These are phyloP conservation scores for Pyxicephalus adspersus DNA, from an alignment of 2,113 vertebrate genomes.

Conservation along the genomic window DNA sequence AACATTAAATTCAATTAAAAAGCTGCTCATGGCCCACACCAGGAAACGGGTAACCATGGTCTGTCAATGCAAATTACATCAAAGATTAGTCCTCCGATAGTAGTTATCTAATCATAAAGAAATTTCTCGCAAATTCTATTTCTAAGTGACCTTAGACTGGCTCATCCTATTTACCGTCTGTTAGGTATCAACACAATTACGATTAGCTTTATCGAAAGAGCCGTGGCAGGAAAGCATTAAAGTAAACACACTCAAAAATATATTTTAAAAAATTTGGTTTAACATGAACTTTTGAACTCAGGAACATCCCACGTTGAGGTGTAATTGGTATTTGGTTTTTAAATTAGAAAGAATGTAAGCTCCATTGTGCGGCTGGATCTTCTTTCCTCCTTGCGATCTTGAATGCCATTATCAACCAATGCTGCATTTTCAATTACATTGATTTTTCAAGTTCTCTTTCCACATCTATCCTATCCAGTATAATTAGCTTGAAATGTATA, in stretches of 20 bases:
- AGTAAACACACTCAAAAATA: no score
- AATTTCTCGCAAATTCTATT: slow-evolving; percentile 6
- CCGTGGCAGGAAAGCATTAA: not conserved
- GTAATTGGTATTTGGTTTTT: slow-evolving; percentile 20
- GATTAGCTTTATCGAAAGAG: slow-evolving; percentile 20
- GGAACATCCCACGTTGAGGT: slow-evolving; percentile 4
- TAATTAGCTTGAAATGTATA: slow-evolving; percentile 53
- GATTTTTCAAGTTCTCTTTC: slow-evolving; percentile 41
- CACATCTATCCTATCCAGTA: slow-evolving; percentile 43
- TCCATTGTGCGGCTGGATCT: not conserved
- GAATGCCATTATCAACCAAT: not conserved
- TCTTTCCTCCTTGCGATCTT: not conserved
- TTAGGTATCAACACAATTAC: slow-evolving; percentile 41
- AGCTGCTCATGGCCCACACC: not conserved
- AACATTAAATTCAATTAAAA: not conserved
- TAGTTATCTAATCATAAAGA: not conserved
- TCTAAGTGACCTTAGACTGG: slow-evolving; percentile 30
- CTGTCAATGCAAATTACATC: not conserved
- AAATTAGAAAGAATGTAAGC: not conserved
- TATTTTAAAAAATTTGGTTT: slow-evolving; percentile 2
- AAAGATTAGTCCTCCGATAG: not conserved
- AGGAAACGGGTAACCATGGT: not conserved
- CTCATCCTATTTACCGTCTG: not conserved
- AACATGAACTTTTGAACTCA: slow-evolving; percentile 48
- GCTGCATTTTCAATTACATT: slow-evolving; percentile 53